Evolutionary conservation across 2,113 vertebrate genomes (phyloP), one percentile per base, ranked within the genome.

Genomic region (Microtus pennsylvanicus): DNA sequence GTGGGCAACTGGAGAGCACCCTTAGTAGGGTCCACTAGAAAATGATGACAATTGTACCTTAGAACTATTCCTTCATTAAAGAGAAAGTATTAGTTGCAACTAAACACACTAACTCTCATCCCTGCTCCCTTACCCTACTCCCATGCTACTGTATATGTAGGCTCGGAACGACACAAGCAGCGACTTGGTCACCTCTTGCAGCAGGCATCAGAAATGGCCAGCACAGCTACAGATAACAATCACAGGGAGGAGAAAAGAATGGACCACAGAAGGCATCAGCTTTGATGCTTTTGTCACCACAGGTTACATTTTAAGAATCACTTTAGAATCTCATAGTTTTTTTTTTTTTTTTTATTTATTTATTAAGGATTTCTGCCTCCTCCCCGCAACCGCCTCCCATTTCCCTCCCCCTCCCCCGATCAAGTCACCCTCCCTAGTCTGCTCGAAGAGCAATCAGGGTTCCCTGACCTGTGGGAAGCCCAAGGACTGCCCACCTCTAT

Each of bases 261-360:
- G 50, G 78, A 45, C n/a, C 50, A 63, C 78, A 92, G 77, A 93
- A 89, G 87, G 24, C 19, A 77, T 85, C 33, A 67, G 52, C 26
- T 95, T 13, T 72, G 82, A 52, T 52, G 50, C 50, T 72, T 77
- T 93, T 26, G 61, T 92, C 93, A 67, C 42, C 55, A 78, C 58
- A 83, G 75, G n/a, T 86, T 65, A 87, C 45, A 87, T 50, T 93
- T 89, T 67, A 75, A 92, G 50, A 90, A 38, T 38, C 45, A n/a
- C 45, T 96, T 87, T n/a, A n/a, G n/a, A n/a, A n/a, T n/a, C n/a
- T n/a, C n/a, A n/a, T n/a, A n/a, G n/a, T n/a, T n/a, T n/a, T n/a
- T n/a, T n/a, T n/a, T n/a, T n/a, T n/a, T n/a, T n/a, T n/a, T n/a
- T n/a, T n/a, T n/a, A n/a, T n/a, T n/a, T n/a, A n/a, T n/a, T n/a